Base-by-base conservation (phyloP, 2,888 invertebrate species). In the Scaptomyza caliginosa region DNA sequence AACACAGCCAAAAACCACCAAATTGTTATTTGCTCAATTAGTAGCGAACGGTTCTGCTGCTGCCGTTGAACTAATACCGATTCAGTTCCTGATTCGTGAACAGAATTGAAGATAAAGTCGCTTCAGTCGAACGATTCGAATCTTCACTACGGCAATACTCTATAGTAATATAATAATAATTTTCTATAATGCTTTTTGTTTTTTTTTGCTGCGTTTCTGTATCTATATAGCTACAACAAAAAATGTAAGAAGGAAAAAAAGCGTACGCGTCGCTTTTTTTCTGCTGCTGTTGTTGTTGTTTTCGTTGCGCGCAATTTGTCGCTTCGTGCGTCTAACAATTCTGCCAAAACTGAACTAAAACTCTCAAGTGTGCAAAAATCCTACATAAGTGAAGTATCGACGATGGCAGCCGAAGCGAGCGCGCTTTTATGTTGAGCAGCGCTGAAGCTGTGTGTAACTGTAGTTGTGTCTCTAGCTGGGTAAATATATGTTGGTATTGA, bases 281-380 rank as follows among this genome's bases (percentile, higher is more conserved):
- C 13, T n/a, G 30, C 2, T 32, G 13, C 2, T 32, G 28, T 11
- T 1, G 8, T 28, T 16, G 34, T 46, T 10, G 45, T 48, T 68
- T n/a, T n/a, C n/a, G 75, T 16, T 34, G 34, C 78, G 80, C 78
- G 75, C 73, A 48, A 66, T 21, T 32, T 50, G 52, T 56, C 62
- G 58, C 58, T 43, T 50, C 77, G 80, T 85, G 85, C 74, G 48
- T 65, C 83, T 85, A 68, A 72, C 77, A 75, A 88, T 88, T 86
- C 81, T 81, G 81, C 70, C 84, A 71, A 82, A 88, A 84, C 82
- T 82, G 77, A 87, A 88, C 89, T 89, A 87, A 82, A 89, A 83
- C 77, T 81, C 74, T 86, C 81, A 79, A 84, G 74, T 88, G 76
- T 80, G 82, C 85, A 74, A 77, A 82, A 81, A 77, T 77, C 74